Evolutionary conservation across 2,113 vertebrate genomes (phyloP), one percentile per base, ranked within the genome.

Genomic region (Scartelaos histophorus): DNA sequence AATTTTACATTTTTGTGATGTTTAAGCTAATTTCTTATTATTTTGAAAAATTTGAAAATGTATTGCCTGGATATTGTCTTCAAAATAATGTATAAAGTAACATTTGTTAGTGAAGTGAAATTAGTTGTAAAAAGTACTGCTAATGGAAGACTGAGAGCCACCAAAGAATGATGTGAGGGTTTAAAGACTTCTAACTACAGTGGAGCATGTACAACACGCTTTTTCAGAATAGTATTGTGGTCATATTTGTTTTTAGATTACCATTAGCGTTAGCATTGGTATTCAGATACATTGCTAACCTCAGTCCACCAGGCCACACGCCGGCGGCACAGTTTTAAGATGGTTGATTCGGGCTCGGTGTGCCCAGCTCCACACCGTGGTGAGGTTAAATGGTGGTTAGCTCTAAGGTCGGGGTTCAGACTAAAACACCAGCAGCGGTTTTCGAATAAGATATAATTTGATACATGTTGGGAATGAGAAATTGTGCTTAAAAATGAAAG

Each of bases 211-310:
- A 10, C 10, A 43, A 43, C 38, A 0, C 38, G 9, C 38, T 43
- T 43, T 43, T 43, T n/a, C n/a, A n/a, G n/a, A n/a, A n/a, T n/a
- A n/a, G n/a, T n/a, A n/a, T n/a, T n/a, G n/a, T n/a, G n/a, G n/a
- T 9, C 38, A 10, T 38, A 11, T 43, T 43, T 43, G 38, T 43
- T 43, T 43, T 43, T 9, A 51, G 19, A 75, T 67, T 5, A 17
- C 43, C 34, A 56, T 51, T 22, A 71, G 45, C 79, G 5, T 10
- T 43, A 58, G 74, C 51, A 79, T 46, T 83, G 73, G 86, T 79
- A 81, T 78, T 73, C 81, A 84, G 72, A 80, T 65, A 83, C 76
- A 73, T 64, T 56, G 62, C 73, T 22, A 24, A 57, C 60, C 73
- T 78, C 72, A 87, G 75, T 74, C 74, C 78, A 79, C 51, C 3